Percentiles rank a stretch among this genome's conserved stretches.
These are phyloP conservation scores for Plutomurus gul DNA, from an alignment of 1,140 invertebrate genomes.

Conservation along the genomic window DNA sequence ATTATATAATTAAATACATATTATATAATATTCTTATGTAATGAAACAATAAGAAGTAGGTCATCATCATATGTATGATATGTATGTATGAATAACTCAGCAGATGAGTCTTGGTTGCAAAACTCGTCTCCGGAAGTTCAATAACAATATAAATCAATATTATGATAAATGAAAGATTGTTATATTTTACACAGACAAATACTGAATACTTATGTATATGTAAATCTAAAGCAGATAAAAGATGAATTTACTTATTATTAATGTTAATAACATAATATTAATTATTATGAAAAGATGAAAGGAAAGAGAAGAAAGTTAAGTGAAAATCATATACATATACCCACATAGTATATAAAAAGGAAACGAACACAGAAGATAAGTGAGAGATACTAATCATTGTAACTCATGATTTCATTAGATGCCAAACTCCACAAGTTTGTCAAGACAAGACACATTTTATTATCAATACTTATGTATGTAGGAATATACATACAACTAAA, in stretches of 20 bases:
- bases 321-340: too few relatives aligned
- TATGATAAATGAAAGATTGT: neutral
- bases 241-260: too few relatives aligned
- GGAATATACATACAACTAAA: too few relatives aligned
- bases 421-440: slow-evolving; percentile 25
- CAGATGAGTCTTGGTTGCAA: too few relatives aligned
- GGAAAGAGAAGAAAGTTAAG: neutral
- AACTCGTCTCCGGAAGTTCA: neutral
- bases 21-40: too few relatives aligned
- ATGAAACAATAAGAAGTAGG: too few relatives aligned
- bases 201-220: neutral
- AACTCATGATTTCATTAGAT: slow-evolving; percentile 30
- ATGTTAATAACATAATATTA: neutral
- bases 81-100: too few relatives aligned
- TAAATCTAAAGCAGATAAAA: neutral
- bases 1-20: neutral
- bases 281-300: neutral
- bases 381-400: slow-evolving; percentile 21
- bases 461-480: too few relatives aligned
- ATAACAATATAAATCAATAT: neutral
- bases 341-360: neutral
- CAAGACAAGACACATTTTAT: neutral
- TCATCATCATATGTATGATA: too few relatives aligned
- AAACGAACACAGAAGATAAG: neutral
- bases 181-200: neutral